These are phyloP conservation scores for Acromyrmex heyeri DNA, from an alignment of 1,140 invertebrate genomes.

Conservation along the genomic window DNA sequence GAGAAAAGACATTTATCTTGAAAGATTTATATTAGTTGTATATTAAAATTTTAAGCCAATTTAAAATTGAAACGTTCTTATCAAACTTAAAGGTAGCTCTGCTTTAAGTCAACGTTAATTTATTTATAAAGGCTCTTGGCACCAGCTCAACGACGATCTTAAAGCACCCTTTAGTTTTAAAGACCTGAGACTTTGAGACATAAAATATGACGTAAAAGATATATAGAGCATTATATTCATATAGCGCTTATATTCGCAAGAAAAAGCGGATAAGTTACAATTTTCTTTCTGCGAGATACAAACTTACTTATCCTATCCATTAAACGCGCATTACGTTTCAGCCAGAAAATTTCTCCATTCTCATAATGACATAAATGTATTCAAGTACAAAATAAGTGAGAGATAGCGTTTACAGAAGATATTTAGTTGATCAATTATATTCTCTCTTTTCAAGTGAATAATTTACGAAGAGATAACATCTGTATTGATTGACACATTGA, in stretches of 20 bases:
- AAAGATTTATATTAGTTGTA: not conserved
- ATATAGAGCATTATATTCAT: not conserved
- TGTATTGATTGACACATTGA: not conserved
- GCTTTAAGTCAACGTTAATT: slow-evolving; percentile 57
- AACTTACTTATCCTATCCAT: slow-evolving; percentile 17
- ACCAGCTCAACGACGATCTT: slow-evolving; percentile 33
- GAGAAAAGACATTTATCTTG: not conserved
- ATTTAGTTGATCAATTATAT: slow-evolving; percentile 9
- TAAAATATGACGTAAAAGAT: slow-evolving; percentile 46
- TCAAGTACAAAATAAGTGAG: slow-evolving; percentile 22
- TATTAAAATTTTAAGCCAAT: not conserved
- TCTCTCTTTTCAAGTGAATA: not conserved
- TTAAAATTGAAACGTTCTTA: slow-evolving; percentile 23
- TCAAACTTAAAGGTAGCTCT: slow-evolving; percentile 41
- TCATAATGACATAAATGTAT: not conserved
- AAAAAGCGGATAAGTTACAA: slow-evolving; percentile 36
- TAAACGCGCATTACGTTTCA: not conserved
- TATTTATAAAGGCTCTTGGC: slow-evolving; percentile 57
- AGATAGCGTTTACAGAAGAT: not conserved
- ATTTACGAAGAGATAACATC: slow-evolving; percentile 20
- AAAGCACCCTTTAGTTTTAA: slow-evolving; percentile 40
- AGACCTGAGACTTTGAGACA: slow-evolving; percentile 22
- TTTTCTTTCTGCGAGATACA: not conserved
- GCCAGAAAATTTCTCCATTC: not conserved
- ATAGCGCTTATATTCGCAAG: slow-evolving; percentile 15